These are phyloP conservation scores for Rallus crepitans DNA, from an alignment of 2,797 vertebrate species.

Conservation along the genomic window DNA sequence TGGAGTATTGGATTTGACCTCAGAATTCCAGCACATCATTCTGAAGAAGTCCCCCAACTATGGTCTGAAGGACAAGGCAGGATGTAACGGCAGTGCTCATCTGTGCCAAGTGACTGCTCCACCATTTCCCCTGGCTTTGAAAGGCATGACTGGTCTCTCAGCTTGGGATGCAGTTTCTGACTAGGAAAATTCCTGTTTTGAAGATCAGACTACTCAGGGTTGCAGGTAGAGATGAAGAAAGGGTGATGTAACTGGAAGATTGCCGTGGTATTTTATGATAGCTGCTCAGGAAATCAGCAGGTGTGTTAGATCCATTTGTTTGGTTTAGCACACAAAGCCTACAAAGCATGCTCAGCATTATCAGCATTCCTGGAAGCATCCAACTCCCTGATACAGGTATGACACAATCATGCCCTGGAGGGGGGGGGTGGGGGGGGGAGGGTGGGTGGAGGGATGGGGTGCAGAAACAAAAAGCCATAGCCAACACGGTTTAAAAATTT, in stretches of 20 bases:
- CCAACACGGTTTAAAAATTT: neutral
- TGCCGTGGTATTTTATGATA: neutral
- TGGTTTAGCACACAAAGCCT: neutral
- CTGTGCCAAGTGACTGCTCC: neutral
- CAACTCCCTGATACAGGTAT: neutral
- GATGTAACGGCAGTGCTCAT: fast-evolving
- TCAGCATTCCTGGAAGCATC: neutral
- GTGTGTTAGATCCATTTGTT: neutral
- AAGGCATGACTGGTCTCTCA: neutral
- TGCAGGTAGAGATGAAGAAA: neutral
- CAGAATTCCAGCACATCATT: neutral
- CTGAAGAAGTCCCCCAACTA: neutral
- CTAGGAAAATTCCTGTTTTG: neutral
- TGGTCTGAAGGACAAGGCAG: neutral
- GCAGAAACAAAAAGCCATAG: neutral
- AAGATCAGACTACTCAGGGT: neutral
- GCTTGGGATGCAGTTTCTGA: neutral
- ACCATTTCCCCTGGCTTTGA: neutral
- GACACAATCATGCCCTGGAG: neutral
- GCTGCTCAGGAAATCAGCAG: neutral
- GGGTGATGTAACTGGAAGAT: neutral
- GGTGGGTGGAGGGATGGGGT: no score
- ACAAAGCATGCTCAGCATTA: neutral
- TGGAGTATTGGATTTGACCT: neutral
- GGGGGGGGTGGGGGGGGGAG: no score